These are phyloP conservation scores for Natator depressus DNA, from an alignment of 2,113 vertebrate species.

Conservation along the genomic window DNA sequence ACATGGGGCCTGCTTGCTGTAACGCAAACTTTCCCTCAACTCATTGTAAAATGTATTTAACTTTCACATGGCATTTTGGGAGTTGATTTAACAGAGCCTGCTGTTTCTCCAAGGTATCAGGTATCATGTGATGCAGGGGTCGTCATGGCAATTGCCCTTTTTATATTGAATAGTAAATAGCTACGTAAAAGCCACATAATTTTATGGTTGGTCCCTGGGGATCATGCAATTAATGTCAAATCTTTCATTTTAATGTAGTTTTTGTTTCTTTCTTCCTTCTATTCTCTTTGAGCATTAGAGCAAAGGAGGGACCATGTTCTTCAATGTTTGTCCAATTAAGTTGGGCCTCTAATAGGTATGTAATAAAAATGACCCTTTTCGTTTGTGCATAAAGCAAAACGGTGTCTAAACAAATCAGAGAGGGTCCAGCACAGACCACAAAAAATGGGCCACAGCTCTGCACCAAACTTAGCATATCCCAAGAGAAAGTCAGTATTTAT, in stretches of 20 bases:
- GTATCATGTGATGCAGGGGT: conserved; percentile 59
- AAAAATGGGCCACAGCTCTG: background rate
- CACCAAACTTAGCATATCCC: background rate
- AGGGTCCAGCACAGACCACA: background rate
- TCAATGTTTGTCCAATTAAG: accelerated
- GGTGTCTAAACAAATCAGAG: background rate
- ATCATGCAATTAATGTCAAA: conserved; percentile 63
- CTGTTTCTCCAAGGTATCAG: conserved; percentile 49
- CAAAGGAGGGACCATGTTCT: conserved; percentile 7
- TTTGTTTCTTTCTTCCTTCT: conserved; percentile 57
- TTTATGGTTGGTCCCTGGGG: conserved; percentile 56
- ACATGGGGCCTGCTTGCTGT: background rate
- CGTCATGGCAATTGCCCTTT: conserved; percentile 49
- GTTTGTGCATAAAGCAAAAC: background rate
- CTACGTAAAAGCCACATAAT: conserved; percentile 63
- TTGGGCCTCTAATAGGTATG: background rate
- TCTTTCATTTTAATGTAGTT: conserved; percentile 61
- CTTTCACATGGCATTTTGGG: conserved; percentile 62
- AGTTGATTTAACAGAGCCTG: conserved; percentile 66
- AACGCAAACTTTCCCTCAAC: conserved; percentile 16
- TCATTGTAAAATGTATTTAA: conserved; percentile 50
- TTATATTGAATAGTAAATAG: conserved; percentile 69
- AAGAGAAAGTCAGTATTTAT: background rate
- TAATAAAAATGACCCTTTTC: background rate
- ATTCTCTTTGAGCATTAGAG: conserved; percentile 60